Evolutionary conservation across 2,113 vertebrate genomes (phyloP).

Genomic region (Epinephelus lanceolatus): DNA sequence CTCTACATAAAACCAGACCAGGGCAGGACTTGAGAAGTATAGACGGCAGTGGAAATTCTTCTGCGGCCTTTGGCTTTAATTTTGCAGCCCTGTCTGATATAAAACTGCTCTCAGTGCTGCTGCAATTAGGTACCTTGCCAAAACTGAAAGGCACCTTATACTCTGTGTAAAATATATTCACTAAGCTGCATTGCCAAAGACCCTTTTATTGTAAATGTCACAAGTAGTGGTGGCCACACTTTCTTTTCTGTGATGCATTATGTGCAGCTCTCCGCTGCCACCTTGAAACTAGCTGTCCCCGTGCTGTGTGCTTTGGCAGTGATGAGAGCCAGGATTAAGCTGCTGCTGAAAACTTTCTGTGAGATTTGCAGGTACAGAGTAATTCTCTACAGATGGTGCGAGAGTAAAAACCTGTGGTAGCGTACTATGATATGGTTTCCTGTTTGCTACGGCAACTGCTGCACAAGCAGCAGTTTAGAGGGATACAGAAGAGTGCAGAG

Average conservation of each 20-base stretch:
- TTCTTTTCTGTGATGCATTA: conserved; percentile 1
- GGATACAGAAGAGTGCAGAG: background rate
- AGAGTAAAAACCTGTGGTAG: conserved; percentile 16
- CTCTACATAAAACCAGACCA: conserved; percentile 7
- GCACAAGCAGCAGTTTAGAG: conserved; percentile 10
- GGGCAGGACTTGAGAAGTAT: conserved; percentile 16
- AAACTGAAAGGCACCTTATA: conserved; percentile 30
- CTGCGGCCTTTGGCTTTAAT: conserved; percentile 17
- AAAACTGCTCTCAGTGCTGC: conserved; percentile 18
- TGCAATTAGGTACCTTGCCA: conserved; percentile 29
- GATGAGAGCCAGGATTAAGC: conserved; percentile 34
- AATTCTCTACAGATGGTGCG: conserved; percentile 30
- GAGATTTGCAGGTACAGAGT: conserved; percentile 44
- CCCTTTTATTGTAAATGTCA: conserved; percentile 5
- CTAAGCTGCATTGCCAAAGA: background rate
- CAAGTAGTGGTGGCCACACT: background rate
- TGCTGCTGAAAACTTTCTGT: conserved; percentile 28
- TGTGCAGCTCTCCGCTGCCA: conserved; percentile 11
- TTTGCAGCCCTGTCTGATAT: conserved; percentile 11
- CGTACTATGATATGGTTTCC: conserved; percentile 29
- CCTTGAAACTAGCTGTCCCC: conserved; percentile 12
- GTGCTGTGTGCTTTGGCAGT: conserved; percentile 32
- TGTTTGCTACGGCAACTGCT: conserved; percentile 45
- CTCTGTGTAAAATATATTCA: conserved; percentile 5
- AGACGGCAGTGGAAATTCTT: conserved; percentile 25